Percentiles rank a stretch among this genome's conserved stretches.
phyloP scores from a whole-genome alignment of 2,797 vertebrate species.

The Eupleurogrammus muticus region DNA sequence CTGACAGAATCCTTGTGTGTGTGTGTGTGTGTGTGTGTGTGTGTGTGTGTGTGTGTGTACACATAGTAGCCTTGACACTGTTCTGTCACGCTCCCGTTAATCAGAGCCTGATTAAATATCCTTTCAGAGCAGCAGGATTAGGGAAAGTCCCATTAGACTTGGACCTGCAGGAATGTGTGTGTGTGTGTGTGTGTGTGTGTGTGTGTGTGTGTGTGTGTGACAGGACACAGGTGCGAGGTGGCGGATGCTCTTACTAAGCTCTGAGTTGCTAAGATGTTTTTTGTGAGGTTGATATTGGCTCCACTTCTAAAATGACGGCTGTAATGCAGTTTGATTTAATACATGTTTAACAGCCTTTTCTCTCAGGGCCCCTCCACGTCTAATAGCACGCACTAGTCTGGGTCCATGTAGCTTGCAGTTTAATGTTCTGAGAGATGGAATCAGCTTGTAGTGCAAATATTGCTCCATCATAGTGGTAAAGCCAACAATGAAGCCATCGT shows the following conservation, averaged over 20 bases:
- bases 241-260: not conserved
- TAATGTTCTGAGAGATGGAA: no score
- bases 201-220: conserved; percentile 21
- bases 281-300: no score
- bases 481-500: no score
- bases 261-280: conserved; percentile 25
- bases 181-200: conserved; percentile 2
- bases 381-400: no score
- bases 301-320: no score
- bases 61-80: conserved; percentile 45
- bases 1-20: conserved; percentile 10
- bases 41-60: conserved; percentile 3
- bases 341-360: no score
- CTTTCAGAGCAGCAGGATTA: conserved; percentile 66
- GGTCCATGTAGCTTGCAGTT: no score
- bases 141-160: conserved; percentile 70
- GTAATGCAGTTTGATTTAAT: not conserved
- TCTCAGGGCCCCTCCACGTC: no score
- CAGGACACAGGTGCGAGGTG: conserved; percentile 49
- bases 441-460: no score
- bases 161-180: conserved; percentile 29
- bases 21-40: conserved; percentile 11
- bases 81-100: conserved; percentile 64
- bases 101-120: conserved; percentile 74
- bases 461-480: no score